Conservation (phyloP, 2,113 vertebrate genomes). For the Astur gentilis region DNA sequence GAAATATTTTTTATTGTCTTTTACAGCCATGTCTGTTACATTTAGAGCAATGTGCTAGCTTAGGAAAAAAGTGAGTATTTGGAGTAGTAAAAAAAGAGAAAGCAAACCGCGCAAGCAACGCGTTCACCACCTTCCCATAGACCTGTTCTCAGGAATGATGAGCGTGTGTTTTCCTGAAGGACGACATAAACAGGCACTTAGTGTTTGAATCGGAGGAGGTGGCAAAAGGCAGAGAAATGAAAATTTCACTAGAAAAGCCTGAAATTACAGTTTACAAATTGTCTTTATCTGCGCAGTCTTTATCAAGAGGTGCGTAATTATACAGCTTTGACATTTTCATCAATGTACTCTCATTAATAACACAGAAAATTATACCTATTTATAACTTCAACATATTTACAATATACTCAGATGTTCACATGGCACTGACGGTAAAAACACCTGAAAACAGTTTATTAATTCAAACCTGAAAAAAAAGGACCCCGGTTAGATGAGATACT, state of each 20-base stretch:
- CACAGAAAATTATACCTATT: constrained; percentile 52
- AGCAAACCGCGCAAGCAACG: not conserved
- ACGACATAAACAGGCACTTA: not conserved
- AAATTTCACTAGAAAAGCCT: not conserved
- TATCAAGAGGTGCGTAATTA: constrained; percentile 37
- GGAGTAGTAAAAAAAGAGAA: not conserved
- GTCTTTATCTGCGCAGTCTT: not conserved
- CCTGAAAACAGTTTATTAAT: constrained; percentile 21
- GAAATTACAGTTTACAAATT: constrained; percentile 21
- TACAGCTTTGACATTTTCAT: constrained; percentile 62
- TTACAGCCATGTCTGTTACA: not conserved
- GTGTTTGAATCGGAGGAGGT: not conserved
- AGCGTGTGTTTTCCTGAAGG: not conserved
- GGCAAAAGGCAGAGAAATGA: not conserved
- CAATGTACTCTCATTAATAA: constrained; percentile 54
- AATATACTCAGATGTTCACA: constrained; percentile 11
- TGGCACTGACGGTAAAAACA: not conserved
- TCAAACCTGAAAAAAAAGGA: not conserved
- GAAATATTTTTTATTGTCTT: not conserved
- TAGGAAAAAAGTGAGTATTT: not conserved
- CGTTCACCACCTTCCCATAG: not conserved
- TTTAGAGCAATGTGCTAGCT: not conserved
- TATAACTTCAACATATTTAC: constrained; percentile 51
- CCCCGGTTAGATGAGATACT: not conserved
- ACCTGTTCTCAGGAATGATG: not conserved